A percentile compares a stretch with the other conserved stretches of the same genome.
Evolutionary conservation across 2,113 vertebrate genomes (phyloP).

Genomic region (Phaethornis superciliosus): DNA sequence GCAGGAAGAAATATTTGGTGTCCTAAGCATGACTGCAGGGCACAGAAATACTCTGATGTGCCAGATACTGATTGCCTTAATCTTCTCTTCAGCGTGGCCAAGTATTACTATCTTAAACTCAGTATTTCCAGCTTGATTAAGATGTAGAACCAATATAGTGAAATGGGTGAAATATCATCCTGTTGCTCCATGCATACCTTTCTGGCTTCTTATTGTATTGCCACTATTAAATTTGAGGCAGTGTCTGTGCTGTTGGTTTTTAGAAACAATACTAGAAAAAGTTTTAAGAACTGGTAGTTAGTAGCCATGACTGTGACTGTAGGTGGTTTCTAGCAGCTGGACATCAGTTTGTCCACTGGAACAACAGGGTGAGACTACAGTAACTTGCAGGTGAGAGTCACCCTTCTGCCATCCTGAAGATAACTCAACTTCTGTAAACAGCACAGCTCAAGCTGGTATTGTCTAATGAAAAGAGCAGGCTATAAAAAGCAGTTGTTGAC

Average conservation of each 20-base stretch:
- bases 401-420: neutral
- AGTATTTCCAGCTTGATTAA: neutral
- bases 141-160: neutral
- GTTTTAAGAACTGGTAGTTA: neutral
- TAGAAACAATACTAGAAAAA: neutral
- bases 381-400: neutral
- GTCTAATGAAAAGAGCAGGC: neutral
- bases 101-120: neutral
- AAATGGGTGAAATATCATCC: neutral
- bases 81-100: neutral
- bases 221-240: neutral
- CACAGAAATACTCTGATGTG: neutral
- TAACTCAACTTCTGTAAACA: neutral
- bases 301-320: accelerated
- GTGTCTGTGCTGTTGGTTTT: neutral
- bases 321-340: neutral
- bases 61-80: neutral
- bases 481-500: neutral
- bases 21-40: neutral
- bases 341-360: neutral
- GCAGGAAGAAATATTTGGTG: neutral
- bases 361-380: neutral
- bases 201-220: neutral
- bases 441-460: neutral
- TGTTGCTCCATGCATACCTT: neutral